Evolutionary conservation across 2,113 vertebrate species (phyloP).

Genomic region (Corapipo altera): DNA sequence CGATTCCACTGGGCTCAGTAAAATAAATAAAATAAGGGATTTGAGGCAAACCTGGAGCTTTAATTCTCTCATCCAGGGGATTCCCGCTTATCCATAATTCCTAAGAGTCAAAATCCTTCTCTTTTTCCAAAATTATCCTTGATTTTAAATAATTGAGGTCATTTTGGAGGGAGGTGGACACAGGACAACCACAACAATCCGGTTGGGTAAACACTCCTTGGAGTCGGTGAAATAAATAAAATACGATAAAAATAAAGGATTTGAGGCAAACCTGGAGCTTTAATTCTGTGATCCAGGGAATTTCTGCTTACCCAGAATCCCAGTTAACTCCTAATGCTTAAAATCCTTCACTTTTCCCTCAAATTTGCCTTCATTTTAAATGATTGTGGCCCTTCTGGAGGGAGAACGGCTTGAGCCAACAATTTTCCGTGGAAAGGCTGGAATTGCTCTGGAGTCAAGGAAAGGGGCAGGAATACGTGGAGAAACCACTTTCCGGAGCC

Average conservation of each 20-base stretch:
- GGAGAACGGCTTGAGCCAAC: no score
- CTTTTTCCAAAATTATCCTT: no score
- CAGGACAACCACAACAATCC: accelerated
- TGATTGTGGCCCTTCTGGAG: no score
- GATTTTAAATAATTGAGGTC: no score
- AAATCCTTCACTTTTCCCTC: accelerated
- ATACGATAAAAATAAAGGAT: accelerated
- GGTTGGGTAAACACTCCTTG: accelerated
- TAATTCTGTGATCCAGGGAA: accelerated
- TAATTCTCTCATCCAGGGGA: no score
- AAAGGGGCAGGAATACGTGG: accelerated
- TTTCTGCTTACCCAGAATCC: accelerated
- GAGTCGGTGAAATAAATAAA: accelerated
- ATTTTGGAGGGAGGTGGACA: background rate
- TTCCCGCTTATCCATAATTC: no score
- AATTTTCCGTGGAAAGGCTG: accelerated
- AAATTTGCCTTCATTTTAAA: accelerated
- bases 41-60: no score
- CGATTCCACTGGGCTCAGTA: no score
- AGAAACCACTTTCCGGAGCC: background rate
- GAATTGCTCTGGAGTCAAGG: accelerated
- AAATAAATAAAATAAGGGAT: no score
- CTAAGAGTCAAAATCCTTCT: no score
- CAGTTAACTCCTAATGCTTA: accelerated
- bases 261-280: accelerated